A percentile compares a stretch with the other conserved stretches of the same genome.
These are phyloP conservation scores for Caerostris extrusa DNA, from an alignment of 1,140 invertebrate genomes.

Conservation along the genomic window DNA sequence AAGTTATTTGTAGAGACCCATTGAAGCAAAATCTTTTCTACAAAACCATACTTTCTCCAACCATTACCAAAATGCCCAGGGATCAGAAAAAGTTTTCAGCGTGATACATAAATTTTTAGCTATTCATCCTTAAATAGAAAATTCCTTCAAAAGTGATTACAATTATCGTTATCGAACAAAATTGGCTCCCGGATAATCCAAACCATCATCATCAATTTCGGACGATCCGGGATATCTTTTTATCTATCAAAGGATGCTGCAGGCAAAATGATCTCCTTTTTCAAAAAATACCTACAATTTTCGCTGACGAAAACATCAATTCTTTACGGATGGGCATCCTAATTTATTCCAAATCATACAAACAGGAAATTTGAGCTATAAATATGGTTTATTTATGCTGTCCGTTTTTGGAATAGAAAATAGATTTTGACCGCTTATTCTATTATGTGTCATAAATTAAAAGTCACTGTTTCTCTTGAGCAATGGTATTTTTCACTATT, in stretches of 20 bases:
- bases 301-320: conserved; percentile 13
- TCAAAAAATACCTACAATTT: background rate
- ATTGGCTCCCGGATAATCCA: conserved; percentile 46
- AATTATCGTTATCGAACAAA: conserved; percentile 48
- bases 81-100: conserved; percentile 1
- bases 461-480: background rate
- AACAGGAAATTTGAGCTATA: background rate
- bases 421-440: background rate
- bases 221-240: conserved; percentile 46
- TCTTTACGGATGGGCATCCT: background rate
- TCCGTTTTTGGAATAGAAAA: conserved; percentile 32
- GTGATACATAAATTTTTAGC: conserved; percentile 11
- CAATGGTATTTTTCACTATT: background rate
- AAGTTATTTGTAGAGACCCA: background rate
- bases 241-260: background rate
- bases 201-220: conserved; percentile 55
- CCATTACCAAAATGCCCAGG: background rate
- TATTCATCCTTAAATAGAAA: conserved; percentile 19
- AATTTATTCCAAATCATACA: background rate
- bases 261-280: background rate
- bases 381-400: background rate
- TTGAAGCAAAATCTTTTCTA: background rate
- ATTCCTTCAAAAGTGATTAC: conserved; percentile 3
- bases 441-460: conserved; percentile 2
- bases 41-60: background rate